phyloP scores from a whole-genome alignment of 2,888 invertebrate genomes.

The Lithosia quadra region DNA sequence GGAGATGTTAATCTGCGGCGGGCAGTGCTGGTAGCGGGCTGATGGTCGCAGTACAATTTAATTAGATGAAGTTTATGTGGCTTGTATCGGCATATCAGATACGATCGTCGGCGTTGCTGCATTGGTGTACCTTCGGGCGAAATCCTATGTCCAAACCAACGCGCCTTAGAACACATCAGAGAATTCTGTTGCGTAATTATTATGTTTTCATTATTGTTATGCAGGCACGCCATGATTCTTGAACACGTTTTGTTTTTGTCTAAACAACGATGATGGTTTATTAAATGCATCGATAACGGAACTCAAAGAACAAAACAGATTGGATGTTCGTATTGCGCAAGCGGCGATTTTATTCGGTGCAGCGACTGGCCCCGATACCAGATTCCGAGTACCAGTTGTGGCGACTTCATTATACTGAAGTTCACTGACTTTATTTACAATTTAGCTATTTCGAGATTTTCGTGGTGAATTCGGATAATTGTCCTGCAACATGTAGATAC shows the following conservation, averaged over 20 bases:
- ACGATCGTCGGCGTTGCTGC: slow-evolving; percentile 63
- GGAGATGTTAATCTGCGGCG: slow-evolving; percentile 78
- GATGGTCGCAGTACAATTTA: slow-evolving; percentile 80
- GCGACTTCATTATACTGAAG: slow-evolving; percentile 67
- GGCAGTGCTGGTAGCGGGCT: slow-evolving; percentile 66
- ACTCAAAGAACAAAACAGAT: slow-evolving; percentile 67
- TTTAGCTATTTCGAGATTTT: slow-evolving; percentile 52
- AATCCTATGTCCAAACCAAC: slow-evolving; percentile 63
- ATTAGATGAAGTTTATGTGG: slow-evolving; percentile 82
- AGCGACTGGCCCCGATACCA: slow-evolving; percentile 67
- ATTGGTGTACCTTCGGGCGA: slow-evolving; percentile 60
- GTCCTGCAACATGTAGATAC: slow-evolving; percentile 20
- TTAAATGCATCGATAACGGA: slow-evolving; percentile 72
- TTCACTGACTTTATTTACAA: slow-evolving; percentile 64
- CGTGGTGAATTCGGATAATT: slow-evolving; percentile 32
- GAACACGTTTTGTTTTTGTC: slow-evolving; percentile 61
- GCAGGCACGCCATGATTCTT: slow-evolving; percentile 44
- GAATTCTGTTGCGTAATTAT: slow-evolving; percentile 61
- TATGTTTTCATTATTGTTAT: slow-evolving; percentile 59
- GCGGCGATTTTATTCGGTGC: slow-evolving; percentile 72
- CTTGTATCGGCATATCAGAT: slow-evolving; percentile 75
- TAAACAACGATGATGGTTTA: slow-evolving; percentile 65
- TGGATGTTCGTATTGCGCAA: slow-evolving; percentile 72
- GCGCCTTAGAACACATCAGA: slow-evolving; percentile 49
- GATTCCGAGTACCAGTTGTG: slow-evolving; percentile 60